Evolutionary conservation across 1,140 invertebrate genomes (phyloP), one percentile per base, ranked within the genome.

Genomic region (Drosophila grimshawi): DNA sequence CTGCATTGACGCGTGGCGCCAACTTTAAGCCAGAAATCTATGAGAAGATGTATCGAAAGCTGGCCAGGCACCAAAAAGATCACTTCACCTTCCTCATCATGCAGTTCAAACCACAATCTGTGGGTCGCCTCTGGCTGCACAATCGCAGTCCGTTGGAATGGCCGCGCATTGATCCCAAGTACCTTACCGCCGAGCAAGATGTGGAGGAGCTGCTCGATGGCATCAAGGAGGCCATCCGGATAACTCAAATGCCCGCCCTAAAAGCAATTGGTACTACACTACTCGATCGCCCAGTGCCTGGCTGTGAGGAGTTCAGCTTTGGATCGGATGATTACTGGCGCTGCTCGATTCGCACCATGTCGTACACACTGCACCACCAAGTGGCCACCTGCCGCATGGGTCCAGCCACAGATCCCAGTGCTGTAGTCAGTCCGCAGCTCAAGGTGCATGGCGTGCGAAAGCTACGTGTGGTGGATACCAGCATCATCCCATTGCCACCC

Each of bases 301-400:
- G 94, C 3, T 97, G 96, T 83, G 86, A 85, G 37, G 74, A 91
- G 89, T 96, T 70, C 0, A 92, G 93, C 45, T 96, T 95, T 66
- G 94, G 86, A 2, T 93, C 93, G 2, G 96, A 96, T 65, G 93
- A 94, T 3, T 97, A 97, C 76, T 97, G 96, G 95, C 93, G 95
- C 48, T 97, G 97, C 80, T 95, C 95, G 1, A 93, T 96, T 2
- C 93, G 94, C 48, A 94, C 95, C 5, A 53, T 96, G 3, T 95
- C 95, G 0, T 93, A 94, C 1, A 95, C 95, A 10, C 93, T 96
- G 71, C 96, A 97, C 82, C 96, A 97, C 88, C 95, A 96, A 74
- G 94, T 95, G 10, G 94, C 95, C 3, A 97, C 96, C 1, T 95
- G 94, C 48, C 96, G 95, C 90, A 97, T 97, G 97, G 97, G 97